Percentiles rank a stretch among this genome's conserved stretches.
Conservation (phyloP, 2,113 vertebrate species). For the Pyxicephalus adspersus region DNA sequence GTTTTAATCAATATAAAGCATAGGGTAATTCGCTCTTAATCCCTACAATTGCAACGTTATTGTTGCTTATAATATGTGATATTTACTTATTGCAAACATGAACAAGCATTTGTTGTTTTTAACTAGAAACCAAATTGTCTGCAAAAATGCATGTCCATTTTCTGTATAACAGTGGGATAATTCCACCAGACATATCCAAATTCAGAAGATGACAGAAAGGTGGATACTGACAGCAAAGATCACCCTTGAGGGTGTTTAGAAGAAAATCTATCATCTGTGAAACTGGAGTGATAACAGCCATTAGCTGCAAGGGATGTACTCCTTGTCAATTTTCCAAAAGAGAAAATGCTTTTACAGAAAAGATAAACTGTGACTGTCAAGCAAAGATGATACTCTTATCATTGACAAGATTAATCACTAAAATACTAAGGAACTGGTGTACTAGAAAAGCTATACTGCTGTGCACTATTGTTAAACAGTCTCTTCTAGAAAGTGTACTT, state of each 20-base stretch:
- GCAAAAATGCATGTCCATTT: constrained; percentile 29
- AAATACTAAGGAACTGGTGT: constrained; percentile 47
- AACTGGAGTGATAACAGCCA: constrained; percentile 65
- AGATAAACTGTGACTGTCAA: constrained; percentile 66
- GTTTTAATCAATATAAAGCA: too few species aligned
- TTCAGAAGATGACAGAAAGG: constrained; percentile 58
- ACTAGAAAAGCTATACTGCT: constrained; percentile 33
- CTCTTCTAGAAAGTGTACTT: constrained; percentile 29
- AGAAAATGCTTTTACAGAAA: constrained; percentile 66
- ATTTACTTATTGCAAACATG: not conserved
- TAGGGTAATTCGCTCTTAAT: too few species aligned
- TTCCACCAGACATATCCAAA: constrained; percentile 59
- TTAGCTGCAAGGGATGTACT: constrained; percentile 62
- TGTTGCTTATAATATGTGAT: too few species aligned
- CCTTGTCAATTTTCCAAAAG: constrained; percentile 66
- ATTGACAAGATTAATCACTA: constrained; percentile 59
- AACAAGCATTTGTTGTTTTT: not conserved
- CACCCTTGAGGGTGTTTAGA: constrained; percentile 65
- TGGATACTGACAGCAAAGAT: constrained; percentile 61
- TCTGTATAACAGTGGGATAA: constrained; percentile 46
- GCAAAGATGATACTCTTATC: constrained; percentile 56
- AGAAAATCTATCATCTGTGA: constrained; percentile 68
- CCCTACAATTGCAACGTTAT: too few species aligned
- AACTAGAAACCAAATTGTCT: constrained; percentile 7
- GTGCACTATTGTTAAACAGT: constrained; percentile 43